phyloP scores from a whole-genome alignment of 2,888 invertebrate genomes.

The Agrochola litura region DNA sequence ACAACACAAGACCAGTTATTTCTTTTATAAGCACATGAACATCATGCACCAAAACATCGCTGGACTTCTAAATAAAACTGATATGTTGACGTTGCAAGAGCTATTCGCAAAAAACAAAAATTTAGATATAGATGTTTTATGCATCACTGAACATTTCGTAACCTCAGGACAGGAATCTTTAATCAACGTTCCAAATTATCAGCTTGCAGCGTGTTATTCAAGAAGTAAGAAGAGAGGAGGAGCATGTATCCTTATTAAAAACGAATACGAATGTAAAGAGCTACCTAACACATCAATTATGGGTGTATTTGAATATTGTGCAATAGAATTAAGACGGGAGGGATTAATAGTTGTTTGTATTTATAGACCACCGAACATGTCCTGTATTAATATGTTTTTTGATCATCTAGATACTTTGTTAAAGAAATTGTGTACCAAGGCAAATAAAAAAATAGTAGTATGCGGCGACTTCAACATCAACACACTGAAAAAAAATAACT shows the following conservation, averaged over 20 bases:
- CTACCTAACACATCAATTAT: not conserved
- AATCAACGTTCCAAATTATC: not conserved
- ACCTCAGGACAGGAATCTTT: not conserved
- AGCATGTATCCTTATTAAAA: not conserved
- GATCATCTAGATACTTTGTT: not conserved
- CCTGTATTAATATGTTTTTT: not conserved
- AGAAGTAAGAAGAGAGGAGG: not conserved
- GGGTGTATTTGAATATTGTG: not conserved
- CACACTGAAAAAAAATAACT: too few relatives aligned
- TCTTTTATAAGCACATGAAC: too few relatives aligned
- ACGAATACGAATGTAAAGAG: not conserved
- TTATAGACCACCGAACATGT: slow-evolving; percentile 1
- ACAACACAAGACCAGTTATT: not conserved
- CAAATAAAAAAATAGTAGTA: not conserved
- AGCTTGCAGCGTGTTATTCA: not conserved
- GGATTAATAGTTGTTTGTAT: not conserved
- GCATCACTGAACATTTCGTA: not conserved
- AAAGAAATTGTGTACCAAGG: not conserved
- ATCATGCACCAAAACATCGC: not conserved
- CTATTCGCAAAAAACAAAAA: not conserved
- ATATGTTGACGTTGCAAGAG: not conserved
- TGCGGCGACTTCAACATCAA: too few relatives aligned
- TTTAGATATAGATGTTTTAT: not conserved
- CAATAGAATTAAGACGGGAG: not conserved
- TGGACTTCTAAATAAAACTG: not conserved